Evolutionary conservation across 53 echinoderm and acorn worm genomes (phyloP), one percentile per base, ranked within the genome.

Genomic region (Pentamera pediparva): DNA sequence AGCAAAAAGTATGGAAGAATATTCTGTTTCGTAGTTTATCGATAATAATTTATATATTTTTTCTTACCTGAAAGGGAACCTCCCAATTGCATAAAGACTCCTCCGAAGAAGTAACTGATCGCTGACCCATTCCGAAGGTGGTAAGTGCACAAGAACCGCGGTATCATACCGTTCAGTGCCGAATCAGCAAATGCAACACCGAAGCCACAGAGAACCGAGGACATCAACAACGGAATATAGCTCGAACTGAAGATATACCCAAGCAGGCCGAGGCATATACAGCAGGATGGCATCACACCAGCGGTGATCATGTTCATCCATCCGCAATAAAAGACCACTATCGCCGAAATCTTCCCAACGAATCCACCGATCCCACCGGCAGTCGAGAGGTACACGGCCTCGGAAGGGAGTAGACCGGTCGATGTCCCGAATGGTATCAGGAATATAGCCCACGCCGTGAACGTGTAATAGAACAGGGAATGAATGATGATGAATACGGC

Each of bases 281-380:
- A n/a, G 2, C 39, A 43, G 13, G 67, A 67, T 12, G 67, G 67
- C 2, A 41, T 24, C 10, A 67, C 11, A 29, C 24, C 67, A 30
- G 41, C 67, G 2, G 47, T 24, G 20, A 67, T 47, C 6, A 29
- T 40, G 29, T 41, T 67, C 67, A 67, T 67, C 45, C 30, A 43
- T 17, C 45, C 39, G 13, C 28, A 12, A 29, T 67, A 31, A 67
- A 67, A 67, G 6, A 67, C 8, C 9, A 28, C 39, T 25, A 67
- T 67, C 13, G 67, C 67, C 25, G 30, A 1, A n/a, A 43, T 1
- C 45, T 67, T 67, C 18, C 67, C 67, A 22, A 25, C 37, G 29
- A 67, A 67, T 13, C 67, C 67, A 13, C 67, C 67, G 47, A 67
- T 29, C 26, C 67, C 67, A 27, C 67, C 67, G 1, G 67, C 43